Conservation (phyloP, 1,140 invertebrate genomes). For the Drosophila subpulchrella region DNA sequence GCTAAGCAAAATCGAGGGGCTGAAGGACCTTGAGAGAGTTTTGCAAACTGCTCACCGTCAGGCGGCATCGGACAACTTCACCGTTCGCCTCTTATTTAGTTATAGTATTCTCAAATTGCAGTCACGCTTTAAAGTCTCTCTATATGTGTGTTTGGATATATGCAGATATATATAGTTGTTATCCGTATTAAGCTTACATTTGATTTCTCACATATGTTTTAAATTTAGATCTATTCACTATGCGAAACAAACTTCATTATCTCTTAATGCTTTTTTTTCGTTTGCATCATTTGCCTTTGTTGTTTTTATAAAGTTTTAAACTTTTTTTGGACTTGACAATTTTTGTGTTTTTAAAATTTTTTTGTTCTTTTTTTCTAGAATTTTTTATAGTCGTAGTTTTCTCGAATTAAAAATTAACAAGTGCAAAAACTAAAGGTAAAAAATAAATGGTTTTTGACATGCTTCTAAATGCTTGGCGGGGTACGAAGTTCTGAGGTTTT, state of each 20-base stretch:
- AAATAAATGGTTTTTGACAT: constrained; percentile 51
- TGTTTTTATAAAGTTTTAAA: constrained; percentile 71
- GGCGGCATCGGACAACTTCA: constrained; percentile 45
- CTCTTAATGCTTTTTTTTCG: constrained; percentile 47
- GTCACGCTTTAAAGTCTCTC: constrained; percentile 46
- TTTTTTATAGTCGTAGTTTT: constrained; percentile 40
- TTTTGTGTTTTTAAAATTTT: constrained; percentile 49
- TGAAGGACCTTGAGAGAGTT: constrained; percentile 56
- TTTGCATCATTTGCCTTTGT: constrained; percentile 46
- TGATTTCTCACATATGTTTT: constrained; percentile 80
- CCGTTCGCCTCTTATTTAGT: constrained; percentile 32
- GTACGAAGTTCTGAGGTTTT: constrained; percentile 18
- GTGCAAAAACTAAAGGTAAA: constrained; percentile 64
- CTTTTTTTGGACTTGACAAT: constrained; percentile 71
- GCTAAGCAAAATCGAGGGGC: constrained; percentile 56
- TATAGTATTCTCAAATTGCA: constrained; percentile 40
- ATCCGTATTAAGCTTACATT: constrained; percentile 79
- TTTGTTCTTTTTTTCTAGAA: constrained; percentile 29
- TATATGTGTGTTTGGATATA: constrained; percentile 46
- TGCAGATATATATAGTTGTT: constrained; percentile 63
- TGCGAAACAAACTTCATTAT: constrained; percentile 77
- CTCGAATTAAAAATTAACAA: constrained; percentile 74
- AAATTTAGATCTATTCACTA: constrained; percentile 73
- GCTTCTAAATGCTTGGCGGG: constrained; percentile 70
- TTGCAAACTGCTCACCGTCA: constrained; percentile 50